A percentile compares a stretch with the other conserved stretches of the same genome.
phyloP scores from a whole-genome alignment of 1,140 invertebrate genomes.

The Phortica variegata region DNA sequence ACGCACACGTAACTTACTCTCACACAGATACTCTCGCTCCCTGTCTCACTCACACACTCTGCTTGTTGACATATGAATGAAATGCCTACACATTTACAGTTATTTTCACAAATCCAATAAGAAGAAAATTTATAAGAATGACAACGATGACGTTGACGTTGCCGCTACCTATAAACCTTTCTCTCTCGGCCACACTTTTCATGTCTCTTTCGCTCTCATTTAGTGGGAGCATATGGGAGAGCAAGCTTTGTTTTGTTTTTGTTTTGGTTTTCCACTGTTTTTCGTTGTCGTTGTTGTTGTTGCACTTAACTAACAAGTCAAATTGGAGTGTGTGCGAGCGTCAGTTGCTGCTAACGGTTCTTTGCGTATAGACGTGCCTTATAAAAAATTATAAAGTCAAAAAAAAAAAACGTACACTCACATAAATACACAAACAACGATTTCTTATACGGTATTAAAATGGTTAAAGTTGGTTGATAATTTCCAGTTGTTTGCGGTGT shows the following conservation, averaged over 20 bases:
- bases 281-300: slow-evolving; percentile 8
- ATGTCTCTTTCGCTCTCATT: too few species aligned
- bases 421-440: too few species aligned
- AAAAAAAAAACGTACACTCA: too few species aligned
- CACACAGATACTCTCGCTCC: not conserved
- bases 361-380: slow-evolving; percentile 52
- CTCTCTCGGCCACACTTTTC: too few species aligned
- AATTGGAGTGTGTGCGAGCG: too few species aligned
- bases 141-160: not conserved
- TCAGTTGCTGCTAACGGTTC: slow-evolving; percentile 54
- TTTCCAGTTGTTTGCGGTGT: too few species aligned
- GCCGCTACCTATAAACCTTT: too few species aligned
- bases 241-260: slow-evolving; percentile 23
- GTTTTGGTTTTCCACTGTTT: slow-evolving; percentile 5
- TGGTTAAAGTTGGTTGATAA: too few species aligned
- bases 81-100: slow-evolving; percentile 53
- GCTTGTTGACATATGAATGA: slow-evolving; percentile 32
- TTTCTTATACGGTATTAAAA: too few species aligned
- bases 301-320: slow-evolving; percentile 12
- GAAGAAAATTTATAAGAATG: slow-evolving; percentile 16
- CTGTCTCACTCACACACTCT: slow-evolving; percentile 4
- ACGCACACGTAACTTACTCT: slow-evolving; percentile 30
- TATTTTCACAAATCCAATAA: slow-evolving; percentile 26
- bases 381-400: too few species aligned
- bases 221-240: too few species aligned